These are phyloP conservation scores for Physeter macrocephalus DNA, from an alignment of 2,113 vertebrate genomes.

Conservation along the genomic window DNA sequence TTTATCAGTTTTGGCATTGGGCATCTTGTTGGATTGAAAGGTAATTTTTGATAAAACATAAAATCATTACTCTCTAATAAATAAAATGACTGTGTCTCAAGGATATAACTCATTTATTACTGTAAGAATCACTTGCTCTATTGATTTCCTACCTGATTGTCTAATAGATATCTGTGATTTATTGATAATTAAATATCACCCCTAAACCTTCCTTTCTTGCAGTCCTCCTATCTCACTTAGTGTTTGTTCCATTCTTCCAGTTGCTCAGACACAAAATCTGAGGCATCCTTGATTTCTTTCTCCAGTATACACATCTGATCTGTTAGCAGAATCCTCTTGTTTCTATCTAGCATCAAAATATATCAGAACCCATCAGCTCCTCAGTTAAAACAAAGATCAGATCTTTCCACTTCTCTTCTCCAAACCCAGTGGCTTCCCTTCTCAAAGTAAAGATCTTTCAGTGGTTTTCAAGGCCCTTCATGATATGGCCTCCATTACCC, in stretches of 20 bases:
- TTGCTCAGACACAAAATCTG: not conserved
- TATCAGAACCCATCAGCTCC: not conserved
- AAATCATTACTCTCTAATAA: not conserved
- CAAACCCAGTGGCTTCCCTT: not conserved
- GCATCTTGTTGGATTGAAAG: not conserved
- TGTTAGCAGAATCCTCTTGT: not conserved
- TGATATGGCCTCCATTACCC: not conserved
- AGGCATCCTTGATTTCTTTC: not conserved
- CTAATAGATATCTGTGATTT: not conserved
- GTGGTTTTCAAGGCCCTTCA: not conserved
- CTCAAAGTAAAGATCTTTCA: not conserved
- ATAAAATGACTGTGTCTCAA: not conserved
- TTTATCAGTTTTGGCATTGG: not conserved
- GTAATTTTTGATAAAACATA: not conserved
- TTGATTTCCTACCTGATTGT: not conserved
- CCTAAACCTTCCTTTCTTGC: not conserved
- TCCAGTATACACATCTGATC: not conserved
- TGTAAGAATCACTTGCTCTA: not conserved
- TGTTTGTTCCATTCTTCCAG: not conserved
- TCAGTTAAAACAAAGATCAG: not conserved
- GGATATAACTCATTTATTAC: not conserved
- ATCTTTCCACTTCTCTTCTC: not conserved
- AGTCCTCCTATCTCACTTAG: not conserved
- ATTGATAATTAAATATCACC: not conserved
- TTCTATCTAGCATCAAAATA: not conserved